These are phyloP conservation scores for Fistularia commersonii DNA, from an alignment of 2,797 vertebrate species.

Conservation along the genomic window DNA sequence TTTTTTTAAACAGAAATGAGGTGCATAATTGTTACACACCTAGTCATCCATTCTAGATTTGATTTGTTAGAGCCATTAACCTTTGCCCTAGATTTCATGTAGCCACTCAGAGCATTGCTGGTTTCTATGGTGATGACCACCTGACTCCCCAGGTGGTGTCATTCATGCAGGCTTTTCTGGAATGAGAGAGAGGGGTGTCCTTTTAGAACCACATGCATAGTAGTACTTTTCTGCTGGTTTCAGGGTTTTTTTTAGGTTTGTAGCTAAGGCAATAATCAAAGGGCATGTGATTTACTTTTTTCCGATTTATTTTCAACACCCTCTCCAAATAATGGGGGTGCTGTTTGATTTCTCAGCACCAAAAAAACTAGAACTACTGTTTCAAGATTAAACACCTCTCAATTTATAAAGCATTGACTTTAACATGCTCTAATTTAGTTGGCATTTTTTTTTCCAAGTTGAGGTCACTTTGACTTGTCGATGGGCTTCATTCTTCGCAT, in stretches of 20 bases:
- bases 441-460: background rate
- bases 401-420: too few relatives aligned
- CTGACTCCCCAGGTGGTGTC: constrained; percentile 75
- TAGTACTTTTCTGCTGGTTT: constrained; percentile 25
- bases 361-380: too few relatives aligned
- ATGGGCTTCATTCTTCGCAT: too few relatives aligned
- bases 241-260: constrained; percentile 6
- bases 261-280: constrained; percentile 6
- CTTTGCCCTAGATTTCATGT: constrained; percentile 63
- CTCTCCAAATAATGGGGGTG: too few relatives aligned
- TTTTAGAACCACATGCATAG: constrained; percentile 31
- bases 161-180: constrained; percentile 73
- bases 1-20: background rate
- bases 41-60: constrained; percentile 6
- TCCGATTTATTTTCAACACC: background rate
- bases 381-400: too few relatives aligned
- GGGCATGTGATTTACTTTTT: background rate
- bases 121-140: constrained; percentile 72
- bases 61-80: constrained; percentile 33
- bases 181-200: constrained; percentile 54
- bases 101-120: constrained; percentile 50
- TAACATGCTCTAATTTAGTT: accelerated
- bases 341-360: too few relatives aligned
- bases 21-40: background rate
- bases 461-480: too few relatives aligned